Percentiles rank a stretch among this genome's conserved stretches.
phyloP scores from a whole-genome alignment of 2,888 invertebrate species.

The Brenthis ino region DNA sequence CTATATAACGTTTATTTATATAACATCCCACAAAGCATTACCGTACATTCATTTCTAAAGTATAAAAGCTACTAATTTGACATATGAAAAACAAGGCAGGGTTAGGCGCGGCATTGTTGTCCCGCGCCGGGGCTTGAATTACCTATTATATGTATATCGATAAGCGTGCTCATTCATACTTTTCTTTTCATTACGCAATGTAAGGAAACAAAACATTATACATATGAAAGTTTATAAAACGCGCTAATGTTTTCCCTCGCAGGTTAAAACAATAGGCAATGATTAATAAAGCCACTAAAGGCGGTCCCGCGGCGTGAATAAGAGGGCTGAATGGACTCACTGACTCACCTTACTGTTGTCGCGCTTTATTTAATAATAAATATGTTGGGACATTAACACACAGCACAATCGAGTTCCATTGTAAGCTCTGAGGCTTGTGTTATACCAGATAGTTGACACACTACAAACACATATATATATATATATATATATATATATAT shows the following conservation, averaged over 20 bases:
- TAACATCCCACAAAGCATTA: neutral
- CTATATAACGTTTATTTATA: too few relatives aligned
- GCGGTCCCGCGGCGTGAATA: neutral
- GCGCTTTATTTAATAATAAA: too few relatives aligned
- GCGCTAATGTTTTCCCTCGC: slow-evolving; percentile 26
- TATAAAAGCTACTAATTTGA: neutral
- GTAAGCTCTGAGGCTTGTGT: too few relatives aligned
- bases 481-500: too few relatives aligned
- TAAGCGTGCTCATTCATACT: slow-evolving; percentile 20
- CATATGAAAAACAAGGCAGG: neutral
- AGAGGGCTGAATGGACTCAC: too few relatives aligned
- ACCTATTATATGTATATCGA: slow-evolving; percentile 5
- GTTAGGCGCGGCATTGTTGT: neutral
- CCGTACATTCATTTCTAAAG: slow-evolving; percentile 4
- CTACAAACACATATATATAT: too few relatives aligned
- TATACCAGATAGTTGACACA: too few relatives aligned
- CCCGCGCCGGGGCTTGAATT: slow-evolving; percentile 1
- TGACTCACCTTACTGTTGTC: too few relatives aligned
- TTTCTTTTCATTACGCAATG: slow-evolving; percentile 14
- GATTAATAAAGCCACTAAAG: slow-evolving; percentile 30
- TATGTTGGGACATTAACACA: too few relatives aligned
- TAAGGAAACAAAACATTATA: slow-evolving; percentile 23
- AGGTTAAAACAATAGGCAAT: slow-evolving; percentile 28
- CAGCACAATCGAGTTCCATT: too few relatives aligned
- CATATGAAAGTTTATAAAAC: slow-evolving; percentile 16